A percentile compares a stretch with the other conserved stretches of the same genome.
Conservation (phyloP, 2,888 invertebrate genomes). For the Metalampra italica region DNA sequence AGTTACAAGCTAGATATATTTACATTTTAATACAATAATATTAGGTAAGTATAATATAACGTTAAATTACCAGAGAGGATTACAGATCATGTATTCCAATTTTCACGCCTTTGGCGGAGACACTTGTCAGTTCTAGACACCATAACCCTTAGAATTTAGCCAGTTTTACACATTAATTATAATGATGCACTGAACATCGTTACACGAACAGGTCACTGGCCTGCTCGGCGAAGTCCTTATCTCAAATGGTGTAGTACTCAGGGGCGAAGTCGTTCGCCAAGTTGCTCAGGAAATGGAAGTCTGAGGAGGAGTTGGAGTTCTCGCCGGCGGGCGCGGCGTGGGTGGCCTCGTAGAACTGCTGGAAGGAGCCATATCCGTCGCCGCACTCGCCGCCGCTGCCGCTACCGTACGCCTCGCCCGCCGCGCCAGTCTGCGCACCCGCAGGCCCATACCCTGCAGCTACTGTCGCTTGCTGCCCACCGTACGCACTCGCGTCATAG, state of each 20-base stretch:
- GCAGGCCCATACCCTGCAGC: conserved; percentile 37
- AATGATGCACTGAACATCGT: conserved; percentile 20
- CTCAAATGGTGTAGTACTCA: conserved; percentile 88
- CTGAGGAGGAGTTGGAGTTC: conserved; percentile 94
- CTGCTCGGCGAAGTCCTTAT: conserved; percentile 76
- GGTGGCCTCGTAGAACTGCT: conserved; percentile 82
- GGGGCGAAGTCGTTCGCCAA: conserved; percentile 95
- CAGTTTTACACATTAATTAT: conserved; percentile 10
- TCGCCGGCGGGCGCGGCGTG: conserved; percentile 81
- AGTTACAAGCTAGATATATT: conserved; percentile 45
- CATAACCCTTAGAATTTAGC: conserved; percentile 27
- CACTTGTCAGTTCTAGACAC: conserved; percentile 37
- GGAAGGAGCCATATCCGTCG: conserved; percentile 84
- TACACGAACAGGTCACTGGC: conserved; percentile 75
- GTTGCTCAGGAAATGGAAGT: conserved; percentile 95
- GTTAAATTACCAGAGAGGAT: conserved; percentile 41
- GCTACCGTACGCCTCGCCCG: conserved; percentile 56
- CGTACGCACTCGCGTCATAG: conserved; percentile 60
- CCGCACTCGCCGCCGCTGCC: conserved; percentile 73
- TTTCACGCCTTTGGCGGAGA: conserved; percentile 49
- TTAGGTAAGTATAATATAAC: conserved; percentile 34
- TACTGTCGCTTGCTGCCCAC: conserved; percentile 52
- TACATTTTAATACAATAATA: conserved; percentile 63
- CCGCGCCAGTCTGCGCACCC: conserved; percentile 39
- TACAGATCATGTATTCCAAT: conserved; percentile 32